These are phyloP conservation scores for Vesta saturnalis DNA, from an alignment of 2,888 invertebrate species.

Conservation along the genomic window DNA sequence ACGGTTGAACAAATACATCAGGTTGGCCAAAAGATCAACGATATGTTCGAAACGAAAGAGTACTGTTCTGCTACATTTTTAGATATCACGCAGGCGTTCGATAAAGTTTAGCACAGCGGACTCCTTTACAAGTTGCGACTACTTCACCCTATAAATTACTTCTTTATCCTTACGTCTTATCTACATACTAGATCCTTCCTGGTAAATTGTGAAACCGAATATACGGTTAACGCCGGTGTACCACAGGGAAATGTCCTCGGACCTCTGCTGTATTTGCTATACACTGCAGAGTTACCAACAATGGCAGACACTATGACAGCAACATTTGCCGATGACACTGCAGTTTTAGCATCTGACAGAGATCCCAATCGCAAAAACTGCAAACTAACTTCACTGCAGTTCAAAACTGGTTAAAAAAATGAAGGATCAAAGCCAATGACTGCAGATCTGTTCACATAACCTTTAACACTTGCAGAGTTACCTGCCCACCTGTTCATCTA, in stretches of 20 bases:
- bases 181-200: not conserved
- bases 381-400: too few relatives aligned
- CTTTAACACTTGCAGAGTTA: too few relatives aligned
- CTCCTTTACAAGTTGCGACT: not conserved
- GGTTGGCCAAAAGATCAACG: too few relatives aligned
- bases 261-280: not conserved
- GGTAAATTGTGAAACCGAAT: not conserved
- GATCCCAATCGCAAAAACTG: not conserved
- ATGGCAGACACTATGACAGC: not conserved
- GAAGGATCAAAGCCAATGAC: not conserved
- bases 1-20: too few relatives aligned
- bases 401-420: not conserved
- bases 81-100: not conserved
- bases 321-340: too few relatives aligned
- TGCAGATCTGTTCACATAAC: too few relatives aligned
- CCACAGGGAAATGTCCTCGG: not conserved
- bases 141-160: not conserved
- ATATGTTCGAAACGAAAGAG: too few relatives aligned
- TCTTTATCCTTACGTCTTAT: not conserved
- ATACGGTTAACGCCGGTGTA: too few relatives aligned
- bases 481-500: too few relatives aligned
- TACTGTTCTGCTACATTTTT: not conserved
- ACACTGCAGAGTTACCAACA: not conserved
- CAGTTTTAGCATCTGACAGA: not conserved
- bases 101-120: too few relatives aligned